Evolutionary conservation across 2,797 vertebrate species (phyloP), one percentile per base, ranked within the genome.

Genomic region (Avahi laniger): DNA sequence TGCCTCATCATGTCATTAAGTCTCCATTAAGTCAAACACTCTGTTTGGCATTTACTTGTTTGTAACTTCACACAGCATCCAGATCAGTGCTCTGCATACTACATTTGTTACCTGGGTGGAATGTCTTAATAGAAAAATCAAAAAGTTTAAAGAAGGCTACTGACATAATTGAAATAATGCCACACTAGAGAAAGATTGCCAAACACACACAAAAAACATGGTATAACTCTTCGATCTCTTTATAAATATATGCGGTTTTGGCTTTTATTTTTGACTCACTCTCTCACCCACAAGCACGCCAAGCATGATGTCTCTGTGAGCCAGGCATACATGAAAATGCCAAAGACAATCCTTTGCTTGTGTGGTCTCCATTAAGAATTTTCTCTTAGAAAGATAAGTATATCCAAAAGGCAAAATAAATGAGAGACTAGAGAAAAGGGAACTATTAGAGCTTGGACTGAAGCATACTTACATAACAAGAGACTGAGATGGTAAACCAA

Each of bases 331-430:
- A 89, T 35, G 67, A 94, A 96, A 89, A 92, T 93, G 63, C 83
- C 92, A 97, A 95, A 91, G 54, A 43, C 67, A 94, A 96, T 88
- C 86, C 89, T 93, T 92, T 92, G 76, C 88, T 84, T 95, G 18
- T 96, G 54, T 80, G 93, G 92, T 95, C 79, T 94, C 83, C 83
- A 79, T 91, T 89, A 94, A 96, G 91, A 94, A 95, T 24, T 97
- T 83, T 93, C 33, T 91, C 57, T 67, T 18, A 73, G 85, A 86
- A 89, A 26, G 35, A 24, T 81, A 95, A 81, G 57, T 63, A 57
- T 22, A 92, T 88, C 61, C 35, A 96, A 88, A 93, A 93, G 30
- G 35, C 69, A 67, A 46, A 75, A 81, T 73, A 94, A 92, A 96
- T 54, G 41, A 94, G 30, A 96, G 9, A 35, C 35, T 73, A 73